A percentile compares a stretch with the other conserved stretches of the same genome.
Conservation (phyloP, 2,113 vertebrate species). For the Collichthys lucidus region DNA sequence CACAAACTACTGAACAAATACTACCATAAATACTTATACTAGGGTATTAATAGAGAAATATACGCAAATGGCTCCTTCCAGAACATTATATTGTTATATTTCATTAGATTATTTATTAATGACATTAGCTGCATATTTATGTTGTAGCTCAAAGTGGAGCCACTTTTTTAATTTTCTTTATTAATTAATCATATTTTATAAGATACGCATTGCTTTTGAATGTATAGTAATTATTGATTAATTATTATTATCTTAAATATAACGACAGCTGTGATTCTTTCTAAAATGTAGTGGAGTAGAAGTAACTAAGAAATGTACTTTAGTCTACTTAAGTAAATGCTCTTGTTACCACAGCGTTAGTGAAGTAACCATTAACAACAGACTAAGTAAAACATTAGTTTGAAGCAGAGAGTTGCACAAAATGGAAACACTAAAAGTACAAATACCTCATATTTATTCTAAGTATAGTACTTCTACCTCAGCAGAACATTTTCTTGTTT, state of each 20-base stretch:
- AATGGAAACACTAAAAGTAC: background rate
- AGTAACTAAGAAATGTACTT: background rate
- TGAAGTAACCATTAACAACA: background rate
- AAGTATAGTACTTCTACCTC: background rate
- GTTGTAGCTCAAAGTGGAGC: background rate
- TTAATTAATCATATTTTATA: background rate
- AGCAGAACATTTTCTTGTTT: background rate
- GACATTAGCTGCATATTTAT: background rate
- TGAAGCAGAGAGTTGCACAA: background rate
- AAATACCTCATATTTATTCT: background rate
- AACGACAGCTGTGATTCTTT: background rate
- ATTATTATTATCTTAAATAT: background rate
- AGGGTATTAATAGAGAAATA: no score
- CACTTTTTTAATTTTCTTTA: background rate
- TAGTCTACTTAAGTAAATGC: background rate
- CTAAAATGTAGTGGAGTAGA: background rate
- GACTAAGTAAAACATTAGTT: background rate
- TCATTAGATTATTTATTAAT: background rate
- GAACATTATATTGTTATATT: background rate
- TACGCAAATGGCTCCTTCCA: background rate
- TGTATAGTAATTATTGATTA: background rate
- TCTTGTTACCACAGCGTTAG: background rate
- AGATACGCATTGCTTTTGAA: background rate
- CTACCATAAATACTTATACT: background rate
- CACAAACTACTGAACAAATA: background rate